A percentile compares a stretch with the other conserved stretches of the same genome.
Evolutionary conservation across 2,113 vertebrate species (phyloP).

Genomic region (Phylloscopus trochiloides): DNA sequence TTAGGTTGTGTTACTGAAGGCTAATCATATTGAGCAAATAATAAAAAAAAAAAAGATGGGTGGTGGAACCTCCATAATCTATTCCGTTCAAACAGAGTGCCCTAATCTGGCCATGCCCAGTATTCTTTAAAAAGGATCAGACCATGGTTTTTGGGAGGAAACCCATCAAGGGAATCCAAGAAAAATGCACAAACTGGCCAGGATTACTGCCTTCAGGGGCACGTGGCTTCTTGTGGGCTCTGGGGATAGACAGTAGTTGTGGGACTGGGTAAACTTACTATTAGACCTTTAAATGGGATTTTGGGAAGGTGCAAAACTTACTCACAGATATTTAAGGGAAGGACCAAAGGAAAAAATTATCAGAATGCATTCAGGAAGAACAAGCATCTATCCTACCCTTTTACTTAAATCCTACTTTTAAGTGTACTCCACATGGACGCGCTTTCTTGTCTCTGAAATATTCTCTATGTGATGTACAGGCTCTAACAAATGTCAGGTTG

Average conservation of each 20-base stretch:
- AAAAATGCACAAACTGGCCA: not conserved
- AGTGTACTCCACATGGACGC: rapidly evolving
- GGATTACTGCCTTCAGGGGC: not conserved
- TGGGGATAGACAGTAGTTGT: not conserved
- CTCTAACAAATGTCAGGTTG: not conserved
- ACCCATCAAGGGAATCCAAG: not conserved
- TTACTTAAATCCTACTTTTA: not conserved
- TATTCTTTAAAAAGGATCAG: not conserved
- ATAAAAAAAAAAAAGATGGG: not conserved
- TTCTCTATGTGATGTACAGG: not conserved
- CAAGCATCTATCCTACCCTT: not conserved
- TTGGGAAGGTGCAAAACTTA: not conserved
- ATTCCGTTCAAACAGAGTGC: not conserved
- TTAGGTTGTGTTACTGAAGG: not conserved
- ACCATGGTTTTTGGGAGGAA: not conserved
- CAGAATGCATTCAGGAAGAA: not conserved
- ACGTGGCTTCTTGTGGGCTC: not conserved
- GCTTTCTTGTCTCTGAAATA: not conserved
- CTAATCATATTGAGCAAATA: not conserved
- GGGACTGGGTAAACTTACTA: not conserved
- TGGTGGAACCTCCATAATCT: not conserved
- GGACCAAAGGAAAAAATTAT: not conserved
- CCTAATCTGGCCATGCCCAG: not conserved
- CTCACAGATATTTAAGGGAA: not conserved
- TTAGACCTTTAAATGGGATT: not conserved